Evolutionary conservation across 2,113 vertebrate species (phyloP), one percentile per base, ranked within the genome.

Genomic region (Otis tarda): DNA sequence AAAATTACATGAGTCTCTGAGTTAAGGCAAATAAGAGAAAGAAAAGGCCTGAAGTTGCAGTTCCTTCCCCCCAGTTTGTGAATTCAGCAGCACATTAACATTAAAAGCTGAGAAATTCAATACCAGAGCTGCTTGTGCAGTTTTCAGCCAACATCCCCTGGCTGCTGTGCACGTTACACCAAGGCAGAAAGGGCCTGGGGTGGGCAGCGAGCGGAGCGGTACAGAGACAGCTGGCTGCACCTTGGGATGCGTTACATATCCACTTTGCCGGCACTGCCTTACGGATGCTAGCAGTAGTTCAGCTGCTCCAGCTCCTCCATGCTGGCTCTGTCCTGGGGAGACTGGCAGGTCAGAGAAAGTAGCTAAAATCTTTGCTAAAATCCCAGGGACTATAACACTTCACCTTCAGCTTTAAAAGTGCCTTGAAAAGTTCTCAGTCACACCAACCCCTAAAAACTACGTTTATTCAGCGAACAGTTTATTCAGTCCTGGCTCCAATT

Each of bases 181-280:
- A 4, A 17, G 15, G 59, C 60, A 59, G 45, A 30, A 27, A 49
- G 41, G 18, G 28, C 25, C 12, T 35, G 73, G 60, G 59, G 63
- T 3, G 8, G 47, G 53, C 25, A 37, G 65, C 25, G 16, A 21
- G 20, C 70, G n/a, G 61, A 80, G 79, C 67, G 20, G 12, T 12
- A 24, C 0, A 8, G 55, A 41, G 50, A 4, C 0, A 7, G 43
- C 30, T 12, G 56, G 15, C 63, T 33, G 9, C 3, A 3, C 37
- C 56, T 7, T 5, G 21, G 49, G 81, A 12, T 7, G 27, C 3
- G 14, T 53, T 49, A 65, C 56, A 37, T 76, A 39, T 22, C 76
- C 56, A 8, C 56, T 17, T 12, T 2, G 16, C 35, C 14, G 27
- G 59, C n/a, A 4, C 1, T 4, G 25, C 1, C 0, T 13, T 27